Conservation (phyloP, 2,888 invertebrate genomes). For the Eupeodes luniger region DNA sequence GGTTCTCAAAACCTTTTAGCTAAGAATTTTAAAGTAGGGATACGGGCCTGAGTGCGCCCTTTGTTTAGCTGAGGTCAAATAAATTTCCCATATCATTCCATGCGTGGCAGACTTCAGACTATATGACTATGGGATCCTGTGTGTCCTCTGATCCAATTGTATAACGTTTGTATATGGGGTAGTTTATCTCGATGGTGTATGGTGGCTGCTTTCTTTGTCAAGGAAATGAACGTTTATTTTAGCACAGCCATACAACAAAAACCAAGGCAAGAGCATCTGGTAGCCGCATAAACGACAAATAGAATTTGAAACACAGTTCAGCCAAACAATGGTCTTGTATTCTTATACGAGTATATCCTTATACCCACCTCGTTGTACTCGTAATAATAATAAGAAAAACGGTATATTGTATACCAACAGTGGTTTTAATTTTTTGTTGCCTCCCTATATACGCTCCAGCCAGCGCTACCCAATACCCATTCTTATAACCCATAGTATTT, state of each 20-base stretch:
- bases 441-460: background rate
- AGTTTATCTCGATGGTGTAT: conserved; percentile 52
- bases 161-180: conserved; percentile 16
- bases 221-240: conserved; percentile 53
- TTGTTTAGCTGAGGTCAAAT: conserved; percentile 65
- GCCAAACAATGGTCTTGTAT: conserved; percentile 31
- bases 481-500: background rate
- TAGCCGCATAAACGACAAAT: conserved; percentile 38
- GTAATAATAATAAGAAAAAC: conserved; percentile 61
- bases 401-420: conserved; percentile 14
- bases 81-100: conserved; percentile 71
- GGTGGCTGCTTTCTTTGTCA: conserved; percentile 49
- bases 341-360: background rate
- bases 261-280: conserved; percentile 19
- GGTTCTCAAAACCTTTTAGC: too few relatives aligned
- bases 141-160: conserved; percentile 70
- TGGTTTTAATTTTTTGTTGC: conserved; percentile 21
- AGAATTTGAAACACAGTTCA: conserved; percentile 40
- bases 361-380: background rate
- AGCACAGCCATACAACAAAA: conserved; percentile 4
- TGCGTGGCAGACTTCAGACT: conserved; percentile 74
- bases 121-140: conserved; percentile 61
- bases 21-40: background rate
- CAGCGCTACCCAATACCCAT: too few relatives aligned
- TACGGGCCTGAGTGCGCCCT: conserved; percentile 22